These are phyloP conservation scores for Lineus longissimus DNA, from an alignment of 1,140 invertebrate species.

Conservation along the genomic window DNA sequence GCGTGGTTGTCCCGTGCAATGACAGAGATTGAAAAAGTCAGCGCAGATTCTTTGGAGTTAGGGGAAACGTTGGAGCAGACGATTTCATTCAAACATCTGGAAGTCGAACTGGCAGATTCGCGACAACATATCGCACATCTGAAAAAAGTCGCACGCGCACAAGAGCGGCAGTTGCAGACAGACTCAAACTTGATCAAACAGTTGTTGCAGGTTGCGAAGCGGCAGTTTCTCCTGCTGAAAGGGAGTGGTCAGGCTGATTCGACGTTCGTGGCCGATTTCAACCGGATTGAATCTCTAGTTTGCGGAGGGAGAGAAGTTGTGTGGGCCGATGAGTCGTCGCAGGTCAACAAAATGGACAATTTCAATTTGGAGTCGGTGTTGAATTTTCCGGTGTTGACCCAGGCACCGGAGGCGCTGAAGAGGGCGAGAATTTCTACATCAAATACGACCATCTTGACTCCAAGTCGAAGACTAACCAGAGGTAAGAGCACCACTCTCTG, in stretches of 20 bases:
- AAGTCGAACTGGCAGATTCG: conserved; percentile 30
- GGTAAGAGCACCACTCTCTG: too few species aligned
- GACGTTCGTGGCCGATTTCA: not conserved
- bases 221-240: not conserved
- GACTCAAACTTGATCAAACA: not conserved
- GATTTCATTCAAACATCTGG: conserved; percentile 26
- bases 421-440: not conserved
- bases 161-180: conserved; percentile 22
- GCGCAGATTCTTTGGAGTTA: not conserved
- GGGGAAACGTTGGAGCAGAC: conserved; percentile 28
- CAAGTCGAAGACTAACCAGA: not conserved
- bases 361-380: not conserved
- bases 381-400: not conserved
- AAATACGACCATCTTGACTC: not conserved
- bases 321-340: not conserved
- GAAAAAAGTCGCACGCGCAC: conserved; percentile 31
- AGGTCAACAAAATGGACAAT: not conserved
- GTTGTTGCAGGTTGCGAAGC: not conserved
- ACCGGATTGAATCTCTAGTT: not conserved
- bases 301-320: not conserved
- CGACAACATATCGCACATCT: conserved; percentile 31
- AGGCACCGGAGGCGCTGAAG: not conserved
- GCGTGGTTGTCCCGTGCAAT: not conserved
- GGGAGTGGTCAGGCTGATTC: not conserved
- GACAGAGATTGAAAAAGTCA: not conserved